Conservation (phyloP, 2,113 vertebrate species). For the Galeopterus variegatus region DNA sequence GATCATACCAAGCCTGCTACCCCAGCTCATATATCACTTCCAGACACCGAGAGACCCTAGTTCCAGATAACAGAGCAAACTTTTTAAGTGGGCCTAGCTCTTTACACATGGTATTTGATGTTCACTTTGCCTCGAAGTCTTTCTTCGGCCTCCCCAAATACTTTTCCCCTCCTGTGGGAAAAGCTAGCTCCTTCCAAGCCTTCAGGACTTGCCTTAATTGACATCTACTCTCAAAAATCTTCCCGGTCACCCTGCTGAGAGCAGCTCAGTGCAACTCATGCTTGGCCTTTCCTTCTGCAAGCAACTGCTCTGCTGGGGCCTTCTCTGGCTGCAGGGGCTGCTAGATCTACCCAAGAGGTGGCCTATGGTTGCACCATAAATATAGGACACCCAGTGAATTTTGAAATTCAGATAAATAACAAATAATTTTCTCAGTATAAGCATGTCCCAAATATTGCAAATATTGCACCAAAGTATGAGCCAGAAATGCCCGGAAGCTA, state of each 20-base stretch:
- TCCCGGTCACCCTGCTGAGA: not conserved
- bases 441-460: not conserved
- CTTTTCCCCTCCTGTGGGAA: not conserved
- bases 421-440: not conserved
- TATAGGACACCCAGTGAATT: not conserved
- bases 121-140: not conserved
- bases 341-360: fast-evolving
- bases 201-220: not conserved
- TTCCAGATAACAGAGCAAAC: not conserved
- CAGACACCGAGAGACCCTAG: not conserved
- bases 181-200: not conserved
- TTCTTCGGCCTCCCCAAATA: not conserved
- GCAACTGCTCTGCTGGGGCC: too few species aligned
- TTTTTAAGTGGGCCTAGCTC: not conserved
- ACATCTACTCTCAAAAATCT: not conserved
- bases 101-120: fast-evolving
- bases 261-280: too few species aligned
- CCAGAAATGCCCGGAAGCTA: not conserved
- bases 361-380: not conserved
- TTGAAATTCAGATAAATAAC: not conserved
- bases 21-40: not conserved
- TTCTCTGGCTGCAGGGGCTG: not conserved
- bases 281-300: not conserved
- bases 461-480: not conserved
- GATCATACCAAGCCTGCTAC: fast-evolving